Base-by-base conservation (phyloP, 2,888 invertebrate genomes). In the Rhaphigaster nebulosa region DNA sequence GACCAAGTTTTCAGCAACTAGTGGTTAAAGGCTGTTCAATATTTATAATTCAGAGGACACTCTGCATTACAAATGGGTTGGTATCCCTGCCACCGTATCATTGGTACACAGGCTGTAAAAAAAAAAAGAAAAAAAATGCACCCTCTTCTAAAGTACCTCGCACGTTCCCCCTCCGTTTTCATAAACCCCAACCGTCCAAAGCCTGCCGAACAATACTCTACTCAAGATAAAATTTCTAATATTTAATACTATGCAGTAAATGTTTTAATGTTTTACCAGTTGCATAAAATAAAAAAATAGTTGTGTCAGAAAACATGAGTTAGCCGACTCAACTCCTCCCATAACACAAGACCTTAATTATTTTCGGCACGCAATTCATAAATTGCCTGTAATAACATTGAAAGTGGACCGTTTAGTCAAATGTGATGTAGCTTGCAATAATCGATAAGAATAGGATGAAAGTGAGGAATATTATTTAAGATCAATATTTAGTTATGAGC, bases 31-130 rank as follows among this genome's bases (percentile, higher is more conserved):
- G 38, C 70, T 76, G 70, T 76, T 76, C 70, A 76, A 76, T 76
- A 76, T 76, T 76, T 76, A 76, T 76, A 76, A 76, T 76, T 76
- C 70, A 76, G 70, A 38, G 38, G 70, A 38, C 70, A 38, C 70
- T 76, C 70, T 76, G 70, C 70, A 76, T 76, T 76, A 76, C 70
- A 76, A 76, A 76, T 76, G 38, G 38, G 70, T 76, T 76, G 70
- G 70, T 76, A 76, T 38, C 70, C 70, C 70, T 76, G 70, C 70
- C 38, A 76, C 70, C 70, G 70, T 76, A 76, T 76, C 70, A 76
- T 76, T 76, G 70, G 20, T 38, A 76, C 70, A 76, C 70, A 76
- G 70, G 34, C 70, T 8, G 70, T 76, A 76, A 76, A 76, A 76
- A 70, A n/a, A n/a, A n/a, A 65, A 65, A 29, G n/a, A 65, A 38